phyloP scores from a whole-genome alignment of 2,113 vertebrate species.

The Scolopax mira region DNA sequence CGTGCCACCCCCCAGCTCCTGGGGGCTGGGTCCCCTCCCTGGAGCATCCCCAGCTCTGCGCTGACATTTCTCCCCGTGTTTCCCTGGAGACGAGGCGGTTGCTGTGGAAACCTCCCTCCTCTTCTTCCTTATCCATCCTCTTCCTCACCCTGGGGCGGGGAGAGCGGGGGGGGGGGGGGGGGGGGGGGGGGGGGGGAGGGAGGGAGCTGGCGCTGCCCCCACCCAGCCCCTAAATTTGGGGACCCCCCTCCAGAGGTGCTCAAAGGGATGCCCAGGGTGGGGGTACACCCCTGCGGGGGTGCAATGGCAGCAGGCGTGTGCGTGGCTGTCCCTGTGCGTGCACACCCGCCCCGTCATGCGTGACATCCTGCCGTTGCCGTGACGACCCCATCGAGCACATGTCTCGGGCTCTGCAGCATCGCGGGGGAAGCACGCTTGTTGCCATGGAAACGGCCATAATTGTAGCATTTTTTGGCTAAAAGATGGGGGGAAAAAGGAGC shows the following conservation, averaged over 20 bases:
- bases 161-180: too few species aligned
- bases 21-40: background rate
- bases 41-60: background rate
- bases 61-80: constrained; percentile 46
- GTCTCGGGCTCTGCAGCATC: constrained; percentile 66
- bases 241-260: background rate
- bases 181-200: too few species aligned
- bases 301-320: background rate
- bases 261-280: background rate
- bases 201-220: background rate
- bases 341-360: constrained; percentile 22
- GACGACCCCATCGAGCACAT: constrained; percentile 73
- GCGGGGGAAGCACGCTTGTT: constrained; percentile 72
- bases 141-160: background rate
- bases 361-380: constrained; percentile 74
- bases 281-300: fast-evolving
- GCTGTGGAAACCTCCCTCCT: constrained; percentile 68
- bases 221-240: background rate
- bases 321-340: fast-evolving
- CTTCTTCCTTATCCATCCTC: constrained; percentile 40
- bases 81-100: constrained; percentile 72
- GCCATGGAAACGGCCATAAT: constrained; percentile 65
- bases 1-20: background rate
- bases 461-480: constrained; percentile 53
- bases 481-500: background rate